Percentiles rank a stretch among this genome's conserved stretches.
Conservation (phyloP, 2,113 vertebrate genomes). For the Lasiurus borealis region DNA sequence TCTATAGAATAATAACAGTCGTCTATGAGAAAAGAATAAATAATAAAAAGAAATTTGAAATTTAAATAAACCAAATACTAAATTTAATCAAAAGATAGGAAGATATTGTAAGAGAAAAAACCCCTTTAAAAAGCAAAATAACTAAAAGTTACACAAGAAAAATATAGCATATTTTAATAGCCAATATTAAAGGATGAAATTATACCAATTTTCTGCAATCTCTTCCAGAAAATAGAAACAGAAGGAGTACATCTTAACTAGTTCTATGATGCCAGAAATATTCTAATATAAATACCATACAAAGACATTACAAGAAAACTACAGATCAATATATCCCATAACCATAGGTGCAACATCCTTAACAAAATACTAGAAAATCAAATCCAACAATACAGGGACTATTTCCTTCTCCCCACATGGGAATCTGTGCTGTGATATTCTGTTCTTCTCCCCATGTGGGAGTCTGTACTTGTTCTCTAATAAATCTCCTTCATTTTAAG, state of each 20-base stretch:
- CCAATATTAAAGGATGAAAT: slow-evolving; percentile 3
- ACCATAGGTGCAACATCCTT: background rate
- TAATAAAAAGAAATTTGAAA: background rate
- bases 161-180: background rate
- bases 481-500: no score
- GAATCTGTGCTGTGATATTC: no score
- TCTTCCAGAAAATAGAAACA: background rate
- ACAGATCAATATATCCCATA: background rate
- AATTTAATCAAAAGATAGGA: slow-evolving; percentile 18
- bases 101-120: background rate
- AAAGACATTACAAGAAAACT: slow-evolving; percentile 5
- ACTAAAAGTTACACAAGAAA: background rate
- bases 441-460: no score
- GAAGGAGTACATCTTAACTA: background rate
- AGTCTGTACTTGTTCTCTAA: no score
- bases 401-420: no score
- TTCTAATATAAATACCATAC: background rate
- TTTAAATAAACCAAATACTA: background rate
- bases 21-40: no score
- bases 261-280: background rate
- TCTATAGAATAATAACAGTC: no score
- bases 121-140: background rate
- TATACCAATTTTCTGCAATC: background rate
- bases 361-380: background rate
- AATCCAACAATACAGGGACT: background rate